Conservation (phyloP, 2,113 vertebrate species). For the Neogale vison region DNA sequence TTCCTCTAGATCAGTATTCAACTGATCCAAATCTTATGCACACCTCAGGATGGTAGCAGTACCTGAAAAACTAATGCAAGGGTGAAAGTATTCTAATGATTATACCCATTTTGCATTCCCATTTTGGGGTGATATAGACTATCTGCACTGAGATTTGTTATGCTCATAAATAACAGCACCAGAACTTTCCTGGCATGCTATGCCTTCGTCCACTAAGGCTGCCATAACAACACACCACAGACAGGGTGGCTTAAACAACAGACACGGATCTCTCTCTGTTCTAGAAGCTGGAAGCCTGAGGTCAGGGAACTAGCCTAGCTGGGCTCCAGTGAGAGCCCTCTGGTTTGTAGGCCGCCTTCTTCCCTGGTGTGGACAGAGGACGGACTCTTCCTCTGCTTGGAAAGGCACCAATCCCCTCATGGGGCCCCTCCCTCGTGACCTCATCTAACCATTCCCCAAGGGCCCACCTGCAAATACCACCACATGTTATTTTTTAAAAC, state of each 20-base stretch:
- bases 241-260: background rate
- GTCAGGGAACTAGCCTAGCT: no score
- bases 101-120: background rate
- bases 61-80: conserved; percentile 4
- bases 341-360: background rate
- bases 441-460: background rate
- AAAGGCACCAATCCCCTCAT: background rate
- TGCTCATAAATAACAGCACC: background rate
- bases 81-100: background rate
- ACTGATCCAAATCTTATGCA: background rate
- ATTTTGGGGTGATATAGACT: background rate
- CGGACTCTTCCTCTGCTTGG: background rate
- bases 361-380: background rate
- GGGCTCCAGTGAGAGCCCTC: background rate
- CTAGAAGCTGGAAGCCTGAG: background rate
- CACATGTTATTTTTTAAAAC: background rate
- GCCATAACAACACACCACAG: background rate
- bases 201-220: background rate
- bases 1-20: background rate
- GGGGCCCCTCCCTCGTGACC: background rate
- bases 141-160: background rate
- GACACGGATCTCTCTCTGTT: background rate
- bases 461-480: background rate
- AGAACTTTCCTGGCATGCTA: background rate
- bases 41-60: background rate